These are phyloP conservation scores for Philereme transversata DNA, from an alignment of 2,888 invertebrate genomes.

Conservation along the genomic window DNA sequence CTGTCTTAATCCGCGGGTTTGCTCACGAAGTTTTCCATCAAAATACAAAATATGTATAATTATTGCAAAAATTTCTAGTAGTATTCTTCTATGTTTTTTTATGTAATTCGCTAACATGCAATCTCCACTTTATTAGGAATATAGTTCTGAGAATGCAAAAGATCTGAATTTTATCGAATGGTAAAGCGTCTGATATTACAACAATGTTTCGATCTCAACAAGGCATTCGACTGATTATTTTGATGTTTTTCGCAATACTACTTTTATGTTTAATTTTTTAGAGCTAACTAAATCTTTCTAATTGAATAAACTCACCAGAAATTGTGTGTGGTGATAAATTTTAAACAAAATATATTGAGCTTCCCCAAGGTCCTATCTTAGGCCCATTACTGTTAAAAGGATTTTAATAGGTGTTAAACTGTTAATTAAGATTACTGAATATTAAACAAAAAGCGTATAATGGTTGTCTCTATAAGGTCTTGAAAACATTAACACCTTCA, in stretches of 20 bases:
- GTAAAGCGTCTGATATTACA: constrained; percentile 12
- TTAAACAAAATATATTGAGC: background rate
- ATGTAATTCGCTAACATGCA: background rate
- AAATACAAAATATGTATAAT: too few relatives aligned
- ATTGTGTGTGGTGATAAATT: background rate
- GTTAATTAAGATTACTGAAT: background rate
- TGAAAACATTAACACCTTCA: constrained; percentile 12
- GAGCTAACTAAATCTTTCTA: background rate
- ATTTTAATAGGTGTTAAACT: background rate
- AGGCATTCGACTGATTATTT: constrained; percentile 19
- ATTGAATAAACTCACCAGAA: background rate
- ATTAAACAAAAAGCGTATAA: background rate
- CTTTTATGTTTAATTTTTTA: background rate
- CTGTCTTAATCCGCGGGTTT: too few relatives aligned
- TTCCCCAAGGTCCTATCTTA: background rate
- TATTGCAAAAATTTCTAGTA: too few relatives aligned
- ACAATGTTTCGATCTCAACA: constrained; percentile 17
- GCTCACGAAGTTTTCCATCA: too few relatives aligned
- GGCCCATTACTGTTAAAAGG: background rate
- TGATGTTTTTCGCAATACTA: background rate
- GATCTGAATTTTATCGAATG: constrained; percentile 13
- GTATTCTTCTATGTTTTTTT: background rate
- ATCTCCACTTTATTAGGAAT: constrained; percentile 11
- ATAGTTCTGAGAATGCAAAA: constrained; percentile 24
- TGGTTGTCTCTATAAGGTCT: constrained; percentile 4